Evolutionary conservation across 2,113 vertebrate genomes (phyloP), one percentile per base, ranked within the genome.

Genomic region (Ameiurus melas): DNA sequence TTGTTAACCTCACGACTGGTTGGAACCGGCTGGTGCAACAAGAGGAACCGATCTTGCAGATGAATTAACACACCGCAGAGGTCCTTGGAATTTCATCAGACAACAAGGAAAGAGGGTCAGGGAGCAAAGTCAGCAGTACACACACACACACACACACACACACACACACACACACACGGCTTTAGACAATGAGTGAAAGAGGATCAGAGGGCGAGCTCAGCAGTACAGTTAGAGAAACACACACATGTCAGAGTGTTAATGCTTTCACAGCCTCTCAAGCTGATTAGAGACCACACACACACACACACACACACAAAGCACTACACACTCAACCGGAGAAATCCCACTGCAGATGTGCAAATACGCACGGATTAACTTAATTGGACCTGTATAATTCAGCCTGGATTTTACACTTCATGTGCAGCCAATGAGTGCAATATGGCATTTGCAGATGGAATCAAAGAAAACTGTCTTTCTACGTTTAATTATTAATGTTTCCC

Each of bases 21-120:
- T 94, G 64, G 89, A 94, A 94, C 92, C 91, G 85, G 94, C 92
- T 85, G 14, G 20, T 85, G 47, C 39, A 19, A 85, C 62, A 43
- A 92, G 81, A 92, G 53, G 57, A 92, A 89, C 80, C 84, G 88
- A 82, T 88, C 86, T 77, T 78, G 88, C 83, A 73, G 81, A 91
- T 86, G 87, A 90, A 82, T 92, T 86, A 86, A 86, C 87, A 84
- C 83, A 84, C 73, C 14, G 55, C 87, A 86, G 71, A 87, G 78
- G 51, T 70, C 80, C 84, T 82, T 83, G 81, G 89, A 90, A 89
- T 82, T 90, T 85, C 81, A 88, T 68, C 84, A 90, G 87, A 91
- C 62, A 89, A 91, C 57, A 80, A 55, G 33, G 88, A 64, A 90
- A 89, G 80, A 83, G 70, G 86, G 25, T 70, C 25, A 86, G n/a